Conservation (phyloP, 2,797 vertebrate species). For the Spinus pinus region DNA sequence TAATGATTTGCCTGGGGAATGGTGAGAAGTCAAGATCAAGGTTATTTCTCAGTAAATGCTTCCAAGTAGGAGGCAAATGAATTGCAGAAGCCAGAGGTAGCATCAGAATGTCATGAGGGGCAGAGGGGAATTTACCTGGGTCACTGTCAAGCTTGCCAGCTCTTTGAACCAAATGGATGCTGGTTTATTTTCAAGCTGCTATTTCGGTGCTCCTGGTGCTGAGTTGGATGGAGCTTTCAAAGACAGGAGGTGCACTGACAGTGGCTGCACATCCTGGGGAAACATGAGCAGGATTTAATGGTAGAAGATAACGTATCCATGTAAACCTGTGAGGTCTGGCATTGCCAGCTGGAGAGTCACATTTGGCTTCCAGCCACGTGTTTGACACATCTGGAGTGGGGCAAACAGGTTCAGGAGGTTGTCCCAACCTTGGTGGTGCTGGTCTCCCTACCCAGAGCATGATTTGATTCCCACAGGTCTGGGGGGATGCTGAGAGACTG, state of each 20-base stretch:
- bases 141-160: background rate
- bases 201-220: background rate
- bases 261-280: background rate
- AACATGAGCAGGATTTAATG: background rate
- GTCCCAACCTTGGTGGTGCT: background rate
- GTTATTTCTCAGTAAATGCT: slow-evolving; percentile 13
- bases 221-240: background rate
- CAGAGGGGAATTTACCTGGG: background rate
- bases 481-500: background rate
- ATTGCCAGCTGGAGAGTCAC: background rate
- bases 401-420: background rate
- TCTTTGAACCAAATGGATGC: background rate
- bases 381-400: background rate
- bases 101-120: background rate
- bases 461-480: background rate
- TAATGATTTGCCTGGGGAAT: slow-evolving; percentile 17
- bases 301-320: background rate
- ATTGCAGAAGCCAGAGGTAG: background rate
- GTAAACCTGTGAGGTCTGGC: background rate
- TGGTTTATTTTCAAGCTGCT: background rate
- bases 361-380: rapidly evolving
- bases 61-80: background rate
- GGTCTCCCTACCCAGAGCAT: rapidly evolving
- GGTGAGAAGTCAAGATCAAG: slow-evolving; percentile 4
- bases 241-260: background rate